These are phyloP conservation scores for Darevskia nairensis DNA, from an alignment of 2,797 vertebrate genomes.

Conservation along the genomic window DNA sequence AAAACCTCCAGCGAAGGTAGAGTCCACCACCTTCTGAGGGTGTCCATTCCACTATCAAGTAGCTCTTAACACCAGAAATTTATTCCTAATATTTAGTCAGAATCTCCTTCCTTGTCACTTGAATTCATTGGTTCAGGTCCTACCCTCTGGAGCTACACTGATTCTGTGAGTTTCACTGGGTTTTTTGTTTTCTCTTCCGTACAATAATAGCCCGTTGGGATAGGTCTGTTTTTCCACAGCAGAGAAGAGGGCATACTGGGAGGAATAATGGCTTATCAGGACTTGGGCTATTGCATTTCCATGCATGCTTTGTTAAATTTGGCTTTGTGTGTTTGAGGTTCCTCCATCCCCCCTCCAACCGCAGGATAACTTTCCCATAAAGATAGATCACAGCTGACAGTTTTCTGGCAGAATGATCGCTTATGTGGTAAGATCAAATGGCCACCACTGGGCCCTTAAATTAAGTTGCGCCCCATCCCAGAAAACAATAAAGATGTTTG, in stretches of 20 bases:
- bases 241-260: no score
- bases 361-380: background rate
- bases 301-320: background rate
- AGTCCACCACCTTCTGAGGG: no score
- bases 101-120: no score
- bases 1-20: no score
- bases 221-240: background rate
- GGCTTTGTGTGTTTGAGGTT: background rate
- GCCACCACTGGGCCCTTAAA: background rate
- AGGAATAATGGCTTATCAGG: background rate
- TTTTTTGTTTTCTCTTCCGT: background rate
- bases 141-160: no score
- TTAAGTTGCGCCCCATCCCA: constrained; percentile 1
- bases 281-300: no score
- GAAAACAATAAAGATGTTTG: background rate
- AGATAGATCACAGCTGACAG: background rate
- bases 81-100: no score
- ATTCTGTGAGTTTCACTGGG: no score
- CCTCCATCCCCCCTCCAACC: background rate
- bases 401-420: background rate
- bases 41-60: no score
- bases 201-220: background rate
- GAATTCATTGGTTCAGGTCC: no score
- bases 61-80: no score
- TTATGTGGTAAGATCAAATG: background rate